phyloP scores from a whole-genome alignment of 1,140 invertebrate species.

The Paramacrobiotus metropolitanus region DNA sequence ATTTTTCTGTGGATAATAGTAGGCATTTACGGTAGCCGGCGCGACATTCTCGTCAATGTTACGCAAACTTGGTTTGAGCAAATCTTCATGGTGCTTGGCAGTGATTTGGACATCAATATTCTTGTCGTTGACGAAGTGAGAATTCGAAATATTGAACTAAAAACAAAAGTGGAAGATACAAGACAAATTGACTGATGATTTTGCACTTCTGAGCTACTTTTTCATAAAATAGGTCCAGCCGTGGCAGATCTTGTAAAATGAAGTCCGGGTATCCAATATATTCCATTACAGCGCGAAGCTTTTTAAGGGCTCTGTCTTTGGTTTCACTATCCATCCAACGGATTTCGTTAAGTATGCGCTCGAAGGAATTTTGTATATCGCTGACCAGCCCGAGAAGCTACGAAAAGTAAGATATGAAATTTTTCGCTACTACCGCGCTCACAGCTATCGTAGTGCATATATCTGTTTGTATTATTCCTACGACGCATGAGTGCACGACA shows the following conservation, averaged over 20 bases:
- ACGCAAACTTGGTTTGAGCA: neutral
- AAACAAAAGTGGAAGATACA: neutral
- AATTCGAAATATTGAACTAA: neutral
- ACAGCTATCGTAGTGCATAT: too few species aligned
- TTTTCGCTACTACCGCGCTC: neutral
- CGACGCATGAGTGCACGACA: too few species aligned
- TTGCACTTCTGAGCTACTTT: neutral
- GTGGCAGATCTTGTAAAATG: neutral
- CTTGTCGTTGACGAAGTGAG: neutral
- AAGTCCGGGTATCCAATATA: slow-evolving; percentile 4
- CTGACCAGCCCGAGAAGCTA: neutral
- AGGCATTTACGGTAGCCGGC: slow-evolving; percentile 1
- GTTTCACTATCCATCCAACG: neutral
- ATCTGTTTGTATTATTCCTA: too few species aligned
- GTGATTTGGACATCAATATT: neutral
- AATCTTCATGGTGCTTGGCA: neutral
- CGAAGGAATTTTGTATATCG: neutral
- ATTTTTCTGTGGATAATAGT: slow-evolving; percentile 1
- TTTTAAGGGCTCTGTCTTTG: neutral
- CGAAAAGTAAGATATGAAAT: neutral
- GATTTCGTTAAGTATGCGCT: neutral
- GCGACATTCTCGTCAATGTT: neutral
- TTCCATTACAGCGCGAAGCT: neutral
- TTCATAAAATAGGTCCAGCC: neutral
- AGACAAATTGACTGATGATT: neutral